A percentile compares a stretch with the other conserved stretches of the same genome.
Conservation (phyloP, 23 tunicate genomes). For the Botrylloides violaceus region DNA sequence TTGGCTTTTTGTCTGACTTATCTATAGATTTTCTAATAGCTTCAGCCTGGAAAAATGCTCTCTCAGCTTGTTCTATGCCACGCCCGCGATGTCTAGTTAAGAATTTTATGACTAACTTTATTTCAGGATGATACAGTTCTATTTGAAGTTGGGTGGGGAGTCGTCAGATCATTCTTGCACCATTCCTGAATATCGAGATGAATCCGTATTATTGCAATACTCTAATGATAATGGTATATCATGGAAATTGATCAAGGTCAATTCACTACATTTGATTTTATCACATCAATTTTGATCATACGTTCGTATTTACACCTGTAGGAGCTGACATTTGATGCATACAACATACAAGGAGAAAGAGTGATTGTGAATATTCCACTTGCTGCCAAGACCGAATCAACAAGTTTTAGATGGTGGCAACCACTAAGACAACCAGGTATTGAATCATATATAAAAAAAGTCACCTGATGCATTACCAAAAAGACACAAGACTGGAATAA, state of each 20-base stretch:
- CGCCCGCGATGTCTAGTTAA: too few species aligned
- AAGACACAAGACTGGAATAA: too few species aligned
- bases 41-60: too few species aligned
- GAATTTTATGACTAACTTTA: background rate
- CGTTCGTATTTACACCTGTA: background rate
- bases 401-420: slow-evolving; percentile 91
- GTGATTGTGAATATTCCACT: slow-evolving; percentile 40
- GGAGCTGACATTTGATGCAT: slow-evolving; percentile 48
- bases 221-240: slow-evolving; percentile 61
- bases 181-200: slow-evolving; percentile 38
- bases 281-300: background rate
- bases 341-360: background rate
- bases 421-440: slow-evolving; percentile 46
- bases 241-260: slow-evolving; percentile 59
- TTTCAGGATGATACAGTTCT: slow-evolving; percentile 59
- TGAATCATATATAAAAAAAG: too few species aligned
- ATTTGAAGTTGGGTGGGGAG: slow-evolving; percentile 25
- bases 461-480: too few species aligned
- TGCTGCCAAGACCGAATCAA: slow-evolving; percentile 44
- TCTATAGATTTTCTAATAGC: too few species aligned
- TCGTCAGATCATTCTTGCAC: background rate
- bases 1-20: background rate
- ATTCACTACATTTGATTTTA: too few species aligned
- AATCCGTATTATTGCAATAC: slow-evolving; percentile 60
- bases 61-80: too few species aligned